phyloP scores from a whole-genome alignment of 2,797 vertebrate species.

The Chrysocyon brachyurus region DNA sequence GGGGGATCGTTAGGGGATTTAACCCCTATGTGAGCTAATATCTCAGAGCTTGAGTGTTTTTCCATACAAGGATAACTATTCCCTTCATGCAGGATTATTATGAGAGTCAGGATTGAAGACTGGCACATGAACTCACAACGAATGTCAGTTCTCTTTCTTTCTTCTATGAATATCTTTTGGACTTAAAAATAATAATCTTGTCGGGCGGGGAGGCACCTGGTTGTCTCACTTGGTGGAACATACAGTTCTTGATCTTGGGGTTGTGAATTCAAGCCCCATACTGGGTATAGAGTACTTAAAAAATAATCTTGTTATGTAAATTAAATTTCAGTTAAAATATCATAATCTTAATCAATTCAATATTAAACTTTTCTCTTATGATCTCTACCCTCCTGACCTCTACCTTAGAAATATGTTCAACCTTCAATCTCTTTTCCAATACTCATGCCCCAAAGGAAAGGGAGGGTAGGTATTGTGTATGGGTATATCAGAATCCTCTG shows the following conservation, averaged over 20 bases:
- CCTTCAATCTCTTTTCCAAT: not conserved
- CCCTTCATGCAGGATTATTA: not conserved
- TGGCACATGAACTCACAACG: not conserved
- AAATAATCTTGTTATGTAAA: not conserved
- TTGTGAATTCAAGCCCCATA: not conserved
- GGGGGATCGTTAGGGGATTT: not conserved
- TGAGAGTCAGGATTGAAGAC: not conserved
- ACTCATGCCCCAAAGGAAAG: not conserved
- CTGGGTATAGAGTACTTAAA: not conserved
- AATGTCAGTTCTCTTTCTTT: constrained; percentile 32
- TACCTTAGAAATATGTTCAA: not conserved
- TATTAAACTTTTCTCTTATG: not conserved
- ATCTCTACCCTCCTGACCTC: not conserved
- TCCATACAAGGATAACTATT: not conserved
- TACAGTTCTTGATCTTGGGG: not conserved
- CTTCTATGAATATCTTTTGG: not conserved
- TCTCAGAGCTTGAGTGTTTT: not conserved
- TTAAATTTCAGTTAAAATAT: constrained; percentile 26
- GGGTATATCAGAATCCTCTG: not conserved
- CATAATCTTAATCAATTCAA: not conserved
- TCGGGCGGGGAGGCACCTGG: not conserved
- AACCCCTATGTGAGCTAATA: not conserved
- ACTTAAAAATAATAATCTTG: constrained; percentile 13
- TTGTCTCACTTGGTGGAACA: not conserved
- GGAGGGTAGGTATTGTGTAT: not conserved